A percentile compares a stretch with the other conserved stretches of the same genome.
phyloP scores from a whole-genome alignment of 2,797 vertebrate genomes.

The Myotis vivesi region DNA sequence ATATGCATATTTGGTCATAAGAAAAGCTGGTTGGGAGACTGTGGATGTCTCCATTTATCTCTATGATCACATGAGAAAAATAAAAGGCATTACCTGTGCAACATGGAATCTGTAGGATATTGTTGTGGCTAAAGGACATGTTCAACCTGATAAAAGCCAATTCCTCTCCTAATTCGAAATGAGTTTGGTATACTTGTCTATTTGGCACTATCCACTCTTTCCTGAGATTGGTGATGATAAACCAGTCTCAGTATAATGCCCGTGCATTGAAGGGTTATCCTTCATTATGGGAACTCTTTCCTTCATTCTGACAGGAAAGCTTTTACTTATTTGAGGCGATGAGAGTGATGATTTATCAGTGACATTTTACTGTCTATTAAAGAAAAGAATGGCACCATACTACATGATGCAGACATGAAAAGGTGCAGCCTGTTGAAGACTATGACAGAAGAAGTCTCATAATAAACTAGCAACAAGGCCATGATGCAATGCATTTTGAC shows the following conservation, averaged over 20 bases:
- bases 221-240: constrained; percentile 68
- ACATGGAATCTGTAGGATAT: background rate
- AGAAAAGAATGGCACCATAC: constrained; percentile 20
- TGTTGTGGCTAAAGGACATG: too few relatives aligned
- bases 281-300: constrained; percentile 58
- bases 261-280: background rate
- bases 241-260: constrained; percentile 13
- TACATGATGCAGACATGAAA: constrained; percentile 43
- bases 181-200: constrained; percentile 52
- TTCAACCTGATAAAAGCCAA: constrained; percentile 13
- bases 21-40: background rate
- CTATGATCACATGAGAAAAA: background rate
- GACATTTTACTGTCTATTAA: constrained; percentile 54
- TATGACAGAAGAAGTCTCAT: constrained; percentile 32
- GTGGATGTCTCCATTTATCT: background rate
- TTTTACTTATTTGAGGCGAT: constrained; percentile 59
- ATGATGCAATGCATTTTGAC: background rate
- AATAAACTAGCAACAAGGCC: constrained; percentile 47
- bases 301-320: constrained; percentile 53
- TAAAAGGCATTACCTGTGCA: background rate
- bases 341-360: constrained; percentile 55
- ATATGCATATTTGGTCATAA: background rate
- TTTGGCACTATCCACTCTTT: constrained; percentile 42
- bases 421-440: background rate
- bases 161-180: constrained; percentile 37